Conservation (phyloP, 2,797 vertebrate species). For the Sorex maritimensis region DNA sequence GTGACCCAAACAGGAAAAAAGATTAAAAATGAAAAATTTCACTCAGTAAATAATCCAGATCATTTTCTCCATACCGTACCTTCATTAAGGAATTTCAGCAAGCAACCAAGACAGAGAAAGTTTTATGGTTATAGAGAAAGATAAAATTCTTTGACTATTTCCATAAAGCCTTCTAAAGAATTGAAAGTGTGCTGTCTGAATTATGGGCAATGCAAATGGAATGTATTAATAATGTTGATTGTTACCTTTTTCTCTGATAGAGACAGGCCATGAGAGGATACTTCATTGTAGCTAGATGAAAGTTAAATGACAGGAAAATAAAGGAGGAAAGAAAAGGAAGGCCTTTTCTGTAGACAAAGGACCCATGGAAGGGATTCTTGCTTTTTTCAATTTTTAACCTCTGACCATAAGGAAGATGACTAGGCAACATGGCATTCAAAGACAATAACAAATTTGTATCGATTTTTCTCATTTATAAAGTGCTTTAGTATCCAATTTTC, state of each 20-base stretch:
- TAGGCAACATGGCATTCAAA: background rate
- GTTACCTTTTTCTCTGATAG: background rate
- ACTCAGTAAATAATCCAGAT: background rate
- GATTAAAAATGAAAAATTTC: background rate
- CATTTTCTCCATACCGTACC: background rate
- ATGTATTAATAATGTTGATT: too few species aligned
- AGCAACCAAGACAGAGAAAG: background rate
- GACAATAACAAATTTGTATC: background rate
- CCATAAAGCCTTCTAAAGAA: background rate
- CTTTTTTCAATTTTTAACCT: background rate
- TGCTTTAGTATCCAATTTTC: background rate
- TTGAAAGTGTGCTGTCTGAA: background rate
- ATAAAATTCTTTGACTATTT: background rate
- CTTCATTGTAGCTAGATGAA: background rate
- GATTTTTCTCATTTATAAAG: slow-evolving; percentile 12
- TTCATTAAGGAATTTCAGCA: background rate
- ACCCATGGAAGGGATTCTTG: background rate
- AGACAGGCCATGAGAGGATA: background rate
- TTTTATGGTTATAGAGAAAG: background rate
- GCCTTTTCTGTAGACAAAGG: background rate
- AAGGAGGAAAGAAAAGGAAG: background rate
- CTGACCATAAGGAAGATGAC: background rate
- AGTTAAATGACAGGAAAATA: background rate
- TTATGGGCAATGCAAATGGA: too few species aligned
- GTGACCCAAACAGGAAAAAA: too few species aligned